Percentiles rank a stretch among this genome's conserved stretches.
Evolutionary conservation across 35 echinoderm and acorn worm genomes (phyloP).

Genomic region (Holothuria glaberrima): DNA sequence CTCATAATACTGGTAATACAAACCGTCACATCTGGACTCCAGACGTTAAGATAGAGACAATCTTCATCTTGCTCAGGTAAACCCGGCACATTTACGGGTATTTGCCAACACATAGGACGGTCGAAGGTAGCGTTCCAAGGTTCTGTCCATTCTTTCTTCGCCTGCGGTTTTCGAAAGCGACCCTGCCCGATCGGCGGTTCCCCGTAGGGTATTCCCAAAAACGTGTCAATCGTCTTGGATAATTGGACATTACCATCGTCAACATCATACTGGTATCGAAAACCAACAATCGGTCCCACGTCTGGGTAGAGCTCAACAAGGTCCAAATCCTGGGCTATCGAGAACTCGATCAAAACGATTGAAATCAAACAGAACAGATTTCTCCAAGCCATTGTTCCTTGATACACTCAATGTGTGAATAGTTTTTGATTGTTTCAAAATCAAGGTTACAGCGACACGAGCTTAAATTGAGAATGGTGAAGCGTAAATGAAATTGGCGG

Average conservation of each 20-base stretch:
- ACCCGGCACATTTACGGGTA: conserved; percentile 3
- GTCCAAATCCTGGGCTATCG: too few relatives aligned
- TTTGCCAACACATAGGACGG: conserved; percentile 65
- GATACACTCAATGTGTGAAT: too few relatives aligned
- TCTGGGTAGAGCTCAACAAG: too few relatives aligned
- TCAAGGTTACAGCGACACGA: too few relatives aligned
- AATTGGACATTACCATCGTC: background rate
- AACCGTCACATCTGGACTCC: conserved; percentile 30
- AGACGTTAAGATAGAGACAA: conserved; percentile 60
- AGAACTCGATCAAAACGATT: too few relatives aligned
- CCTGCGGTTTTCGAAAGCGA: conserved; percentile 52
- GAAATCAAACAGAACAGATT: too few relatives aligned
- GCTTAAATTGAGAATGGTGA: too few relatives aligned
- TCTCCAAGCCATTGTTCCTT: too few relatives aligned
- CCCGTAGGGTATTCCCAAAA: conserved; percentile 79
- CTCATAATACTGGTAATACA: too few relatives aligned
- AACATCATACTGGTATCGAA: background rate
- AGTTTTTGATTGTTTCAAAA: too few relatives aligned
- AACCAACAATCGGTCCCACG: conserved; percentile 26
- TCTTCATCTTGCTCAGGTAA: conserved; percentile 46
- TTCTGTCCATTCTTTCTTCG: conserved; percentile 49
- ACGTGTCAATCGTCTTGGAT: conserved; percentile 32
- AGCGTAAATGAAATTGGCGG: too few relatives aligned
- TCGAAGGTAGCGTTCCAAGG: conserved; percentile 41
- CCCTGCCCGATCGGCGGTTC: conserved; percentile 58